These are phyloP conservation scores for Jaculus jaculus DNA, from an alignment of 2,113 vertebrate genomes.

Conservation along the genomic window DNA sequence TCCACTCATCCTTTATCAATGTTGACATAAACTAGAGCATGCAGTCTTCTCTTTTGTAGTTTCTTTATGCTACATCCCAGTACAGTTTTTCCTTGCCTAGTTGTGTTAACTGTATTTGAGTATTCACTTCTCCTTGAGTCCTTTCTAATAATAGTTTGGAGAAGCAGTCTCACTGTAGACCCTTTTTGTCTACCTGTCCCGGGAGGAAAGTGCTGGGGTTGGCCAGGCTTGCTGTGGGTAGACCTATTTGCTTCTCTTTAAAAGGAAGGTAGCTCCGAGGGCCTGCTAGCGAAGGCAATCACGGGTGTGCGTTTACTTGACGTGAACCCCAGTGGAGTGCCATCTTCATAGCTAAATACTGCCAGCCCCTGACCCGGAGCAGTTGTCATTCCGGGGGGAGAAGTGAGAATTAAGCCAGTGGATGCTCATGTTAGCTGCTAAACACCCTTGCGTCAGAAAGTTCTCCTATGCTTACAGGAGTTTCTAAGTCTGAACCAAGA, in stretches of 20 bases:
- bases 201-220: neutral
- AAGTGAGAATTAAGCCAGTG: neutral
- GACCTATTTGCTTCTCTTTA: neutral
- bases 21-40: slow-evolving; percentile 2
- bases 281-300: neutral
- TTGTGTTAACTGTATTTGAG: neutral
- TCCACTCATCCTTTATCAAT: neutral
- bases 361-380: neutral
- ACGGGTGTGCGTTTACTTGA: neutral
- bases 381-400: neutral
- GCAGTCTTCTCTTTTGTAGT: neutral
- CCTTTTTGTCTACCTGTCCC: neutral
- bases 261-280: neutral
- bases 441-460: neutral
- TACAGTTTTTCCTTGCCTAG: neutral
- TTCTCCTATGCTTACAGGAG: neutral
- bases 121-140: neutral
- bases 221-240: neutral
- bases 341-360: neutral
- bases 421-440: neutral
- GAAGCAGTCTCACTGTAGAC: neutral
- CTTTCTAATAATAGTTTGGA: neutral
- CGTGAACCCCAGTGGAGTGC: neutral
- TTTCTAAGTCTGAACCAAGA: neutral
- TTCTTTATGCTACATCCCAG: neutral